These are phyloP conservation scores for Lepetodrilus schrolli DNA, from an alignment of 2,888 invertebrate species.

Conservation along the genomic window DNA sequence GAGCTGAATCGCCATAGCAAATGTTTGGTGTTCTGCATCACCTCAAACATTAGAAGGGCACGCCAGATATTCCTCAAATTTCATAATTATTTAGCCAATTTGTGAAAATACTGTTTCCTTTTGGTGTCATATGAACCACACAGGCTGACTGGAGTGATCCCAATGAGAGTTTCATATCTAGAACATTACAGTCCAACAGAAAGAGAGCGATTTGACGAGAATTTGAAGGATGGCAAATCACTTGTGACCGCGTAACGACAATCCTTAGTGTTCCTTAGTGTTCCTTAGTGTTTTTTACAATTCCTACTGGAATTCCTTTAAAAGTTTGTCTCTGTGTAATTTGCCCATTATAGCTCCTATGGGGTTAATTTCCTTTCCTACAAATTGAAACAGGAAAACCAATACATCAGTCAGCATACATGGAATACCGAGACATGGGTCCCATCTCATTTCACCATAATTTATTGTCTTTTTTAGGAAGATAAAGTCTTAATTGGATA, in stretches of 20 bases:
- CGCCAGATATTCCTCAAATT: conserved; percentile 25
- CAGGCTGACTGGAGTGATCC: neutral
- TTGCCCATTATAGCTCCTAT: neutral
- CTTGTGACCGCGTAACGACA: neutral
- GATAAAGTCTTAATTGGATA: too few species aligned
- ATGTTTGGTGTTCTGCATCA: conserved; percentile 18
- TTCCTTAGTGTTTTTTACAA: neutral
- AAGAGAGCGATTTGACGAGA: neutral
- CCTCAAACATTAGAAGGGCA: conserved; percentile 2
- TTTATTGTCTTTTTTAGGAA: too few species aligned
- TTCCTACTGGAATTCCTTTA: neutral
- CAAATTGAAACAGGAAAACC: too few species aligned
- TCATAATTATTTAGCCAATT: conserved; percentile 19
- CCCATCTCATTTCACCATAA: too few species aligned
- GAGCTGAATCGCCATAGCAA: conserved; percentile 10
- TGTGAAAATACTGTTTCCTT: neutral
- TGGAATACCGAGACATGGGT: too few species aligned
- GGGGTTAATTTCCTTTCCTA: too few species aligned
- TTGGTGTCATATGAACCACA: neutral
- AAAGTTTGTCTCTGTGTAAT: neutral
- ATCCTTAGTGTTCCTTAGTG: neutral
- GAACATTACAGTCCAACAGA: neutral
- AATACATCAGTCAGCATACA: too few species aligned
- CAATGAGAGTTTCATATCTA: conserved; percentile 23
- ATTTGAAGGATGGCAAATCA: neutral